Percentiles rank a stretch among this genome's conserved stretches.
phyloP scores from a whole-genome alignment of 2,797 vertebrate genomes.

The Carcharodon carcharias region DNA sequence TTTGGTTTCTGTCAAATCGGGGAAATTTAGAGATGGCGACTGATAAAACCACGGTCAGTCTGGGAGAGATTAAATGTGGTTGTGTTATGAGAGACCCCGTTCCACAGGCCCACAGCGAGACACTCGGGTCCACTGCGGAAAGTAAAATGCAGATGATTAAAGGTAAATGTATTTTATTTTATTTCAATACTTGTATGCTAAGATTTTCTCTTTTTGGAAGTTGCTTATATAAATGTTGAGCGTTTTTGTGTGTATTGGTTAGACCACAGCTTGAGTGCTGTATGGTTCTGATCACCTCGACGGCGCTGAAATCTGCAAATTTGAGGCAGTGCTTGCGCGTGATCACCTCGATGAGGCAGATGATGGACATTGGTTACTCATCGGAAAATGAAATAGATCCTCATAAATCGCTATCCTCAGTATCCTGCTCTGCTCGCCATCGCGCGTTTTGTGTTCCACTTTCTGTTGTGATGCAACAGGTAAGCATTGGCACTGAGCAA shows the following conservation, averaged over 20 bases:
- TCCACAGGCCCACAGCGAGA: neutral
- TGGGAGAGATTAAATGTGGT: neutral
- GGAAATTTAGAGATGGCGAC: neutral
- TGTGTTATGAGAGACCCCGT: neutral
- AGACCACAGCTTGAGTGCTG: too few species aligned
- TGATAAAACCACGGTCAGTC: neutral
- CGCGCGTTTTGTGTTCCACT: neutral
- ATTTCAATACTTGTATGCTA: neutral
- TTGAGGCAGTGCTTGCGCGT: neutral
- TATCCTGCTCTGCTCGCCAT: neutral
- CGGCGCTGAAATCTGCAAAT: too few species aligned
- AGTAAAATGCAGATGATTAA: constrained; percentile 19
- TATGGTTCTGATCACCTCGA: too few species aligned
- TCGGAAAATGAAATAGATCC: too few species aligned
- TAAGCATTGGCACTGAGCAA: neutral
- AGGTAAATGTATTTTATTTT: neutral
- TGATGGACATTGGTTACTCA: neutral
- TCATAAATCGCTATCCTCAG: neutral
- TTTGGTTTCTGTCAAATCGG: too few species aligned
- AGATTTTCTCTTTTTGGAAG: neutral
- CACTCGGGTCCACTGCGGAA: neutral
- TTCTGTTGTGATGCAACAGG: neutral
- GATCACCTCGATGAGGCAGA: neutral
- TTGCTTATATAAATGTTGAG: neutral
- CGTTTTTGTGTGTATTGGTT: neutral